Evolutionary conservation across 2,888 invertebrate genomes (phyloP).

Genomic region (Trachelus stipa): DNA sequence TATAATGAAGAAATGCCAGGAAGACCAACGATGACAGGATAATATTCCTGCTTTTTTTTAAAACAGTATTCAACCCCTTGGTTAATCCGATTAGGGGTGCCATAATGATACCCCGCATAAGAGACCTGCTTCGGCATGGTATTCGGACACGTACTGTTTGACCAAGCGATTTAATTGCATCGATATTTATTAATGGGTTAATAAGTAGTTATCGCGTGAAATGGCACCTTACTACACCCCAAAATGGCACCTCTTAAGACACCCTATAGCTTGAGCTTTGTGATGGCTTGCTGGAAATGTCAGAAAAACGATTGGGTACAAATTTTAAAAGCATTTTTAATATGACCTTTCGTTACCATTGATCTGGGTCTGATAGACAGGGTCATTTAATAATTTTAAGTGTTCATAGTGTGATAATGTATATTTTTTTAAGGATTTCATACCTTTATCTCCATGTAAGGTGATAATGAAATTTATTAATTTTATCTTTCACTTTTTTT

Average conservation of each 20-base stretch:
- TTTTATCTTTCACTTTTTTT: neutral
- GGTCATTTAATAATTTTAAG: neutral
- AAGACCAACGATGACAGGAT: conserved; percentile 1
- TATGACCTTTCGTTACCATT: neutral
- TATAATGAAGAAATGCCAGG: neutral
- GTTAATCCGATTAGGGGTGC: neutral
- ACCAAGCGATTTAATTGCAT: neutral
- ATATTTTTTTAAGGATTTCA: neutral
- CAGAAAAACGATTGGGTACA: neutral
- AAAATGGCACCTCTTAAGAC: neutral
- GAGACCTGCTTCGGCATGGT: neutral
- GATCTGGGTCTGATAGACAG: conserved; percentile 1
- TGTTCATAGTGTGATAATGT: neutral
- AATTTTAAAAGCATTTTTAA: neutral
- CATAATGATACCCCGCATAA: neutral
- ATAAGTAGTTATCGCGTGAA: neutral
- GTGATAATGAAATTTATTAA: neutral
- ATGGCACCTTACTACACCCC: neutral
- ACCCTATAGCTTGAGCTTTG: neutral
- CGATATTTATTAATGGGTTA: conserved; percentile 4
- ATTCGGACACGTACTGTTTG: conserved; percentile 1
- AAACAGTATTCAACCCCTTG: neutral
- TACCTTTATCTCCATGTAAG: neutral
- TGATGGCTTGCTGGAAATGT: neutral
- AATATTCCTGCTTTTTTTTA: neutral